These are phyloP conservation scores for Adrianichthys oophorus DNA, from an alignment of 2,797 vertebrate species.

Conservation along the genomic window DNA sequence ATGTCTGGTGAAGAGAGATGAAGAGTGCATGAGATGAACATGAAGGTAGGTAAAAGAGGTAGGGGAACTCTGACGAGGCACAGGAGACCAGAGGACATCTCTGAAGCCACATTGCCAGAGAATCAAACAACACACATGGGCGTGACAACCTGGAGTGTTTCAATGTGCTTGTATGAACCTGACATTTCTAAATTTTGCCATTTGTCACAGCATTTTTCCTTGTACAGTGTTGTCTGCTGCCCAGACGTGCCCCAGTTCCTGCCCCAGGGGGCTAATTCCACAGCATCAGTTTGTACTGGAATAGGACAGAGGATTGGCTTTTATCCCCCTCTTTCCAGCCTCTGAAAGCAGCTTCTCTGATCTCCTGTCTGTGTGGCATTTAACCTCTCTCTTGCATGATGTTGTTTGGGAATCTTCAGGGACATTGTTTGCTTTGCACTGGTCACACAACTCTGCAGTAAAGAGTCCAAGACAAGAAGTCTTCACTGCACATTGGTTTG, in stretches of 20 bases:
- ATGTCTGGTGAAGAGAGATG: slow-evolving; percentile 71
- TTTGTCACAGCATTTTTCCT: slow-evolving; percentile 64
- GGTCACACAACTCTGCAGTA: too few species aligned
- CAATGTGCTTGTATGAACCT: slow-evolving; percentile 26
- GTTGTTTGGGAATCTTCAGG: neutral
- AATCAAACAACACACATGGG: slow-evolving; percentile 60
- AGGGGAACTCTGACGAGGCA: slow-evolving; percentile 13
- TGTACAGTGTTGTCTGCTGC: slow-evolving; percentile 64
- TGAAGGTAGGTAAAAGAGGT: slow-evolving; percentile 27
- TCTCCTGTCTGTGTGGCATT: slow-evolving; percentile 76
- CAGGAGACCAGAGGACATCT: slow-evolving; percentile 34
- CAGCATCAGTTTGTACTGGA: slow-evolving; percentile 69
- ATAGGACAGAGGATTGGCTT: slow-evolving; percentile 70
- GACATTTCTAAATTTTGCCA: slow-evolving; percentile 63
- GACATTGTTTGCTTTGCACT: slow-evolving; percentile 30
- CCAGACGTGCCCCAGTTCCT: slow-evolving; percentile 76
- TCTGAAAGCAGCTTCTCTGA: slow-evolving; percentile 66
- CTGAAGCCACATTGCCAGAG: slow-evolving; percentile 31
- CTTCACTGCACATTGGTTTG: too few species aligned
- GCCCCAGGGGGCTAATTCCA: slow-evolving; percentile 79
- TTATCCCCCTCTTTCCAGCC: slow-evolving; percentile 69
- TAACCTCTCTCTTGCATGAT: slow-evolving; percentile 61
- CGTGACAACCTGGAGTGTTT: slow-evolving; percentile 38
- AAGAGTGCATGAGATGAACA: slow-evolving; percentile 12
- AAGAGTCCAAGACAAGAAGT: too few species aligned